Conservation (phyloP, 2,797 vertebrate genomes). For the Xenentodon cancila region DNA sequence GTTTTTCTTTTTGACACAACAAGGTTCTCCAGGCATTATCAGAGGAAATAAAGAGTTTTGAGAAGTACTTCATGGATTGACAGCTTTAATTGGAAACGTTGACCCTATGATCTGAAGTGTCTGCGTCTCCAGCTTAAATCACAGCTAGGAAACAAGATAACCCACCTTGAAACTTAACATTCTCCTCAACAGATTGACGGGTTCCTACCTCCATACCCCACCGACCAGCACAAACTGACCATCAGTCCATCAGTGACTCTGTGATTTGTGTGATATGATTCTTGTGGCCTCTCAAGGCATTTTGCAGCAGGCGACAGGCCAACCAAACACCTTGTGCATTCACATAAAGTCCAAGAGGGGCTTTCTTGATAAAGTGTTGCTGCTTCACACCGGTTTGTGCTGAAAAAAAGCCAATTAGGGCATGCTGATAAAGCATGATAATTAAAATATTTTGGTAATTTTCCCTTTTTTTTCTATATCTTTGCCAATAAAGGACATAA, state of each 20-base stretch:
- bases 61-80: neutral
- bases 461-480: slow-evolving; percentile 5
- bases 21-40: neutral
- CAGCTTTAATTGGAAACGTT: neutral
- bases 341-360: slow-evolving; percentile 10
- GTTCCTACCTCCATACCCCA: neutral
- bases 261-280: slow-evolving; percentile 54
- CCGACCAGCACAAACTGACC: neutral
- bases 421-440: slow-evolving; percentile 1
- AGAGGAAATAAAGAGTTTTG: neutral
- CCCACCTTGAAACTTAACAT: neutral
- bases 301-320: slow-evolving; percentile 31
- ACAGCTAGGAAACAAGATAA: neutral
- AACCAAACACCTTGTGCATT: slow-evolving; percentile 26
- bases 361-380: slow-evolving; percentile 6
- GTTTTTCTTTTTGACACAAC: neutral
- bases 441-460: neutral
- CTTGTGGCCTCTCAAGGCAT: slow-evolving; percentile 16
- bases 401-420: neutral
- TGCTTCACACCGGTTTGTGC: slow-evolving; percentile 11
- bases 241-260: slow-evolving; percentile 8
- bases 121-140: neutral
- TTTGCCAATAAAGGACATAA: slow-evolving; percentile 36
- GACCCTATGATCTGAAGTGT: neutral
- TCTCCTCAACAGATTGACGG: neutral